Percentiles rank a stretch among this genome's conserved stretches.
These are phyloP conservation scores for Festucalex cinctus DNA, from an alignment of 2,113 vertebrate genomes.

Conservation along the genomic window DNA sequence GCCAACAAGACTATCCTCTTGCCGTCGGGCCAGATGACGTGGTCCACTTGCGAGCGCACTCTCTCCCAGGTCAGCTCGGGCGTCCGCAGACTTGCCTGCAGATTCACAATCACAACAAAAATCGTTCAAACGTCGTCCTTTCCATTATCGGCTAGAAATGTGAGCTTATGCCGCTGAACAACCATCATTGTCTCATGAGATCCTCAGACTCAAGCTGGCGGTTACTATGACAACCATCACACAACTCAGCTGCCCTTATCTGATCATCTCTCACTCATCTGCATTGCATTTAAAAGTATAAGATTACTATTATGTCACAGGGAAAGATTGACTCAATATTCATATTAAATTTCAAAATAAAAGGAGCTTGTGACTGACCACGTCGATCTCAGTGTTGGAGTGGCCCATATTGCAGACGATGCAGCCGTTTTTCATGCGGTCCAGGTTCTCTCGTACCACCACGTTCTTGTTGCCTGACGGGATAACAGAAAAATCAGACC, in stretches of 20 bases:
- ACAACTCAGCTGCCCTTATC: background rate
- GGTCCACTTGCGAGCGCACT: slow-evolving; percentile 96
- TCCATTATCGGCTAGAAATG: no score
- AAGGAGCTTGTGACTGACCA: slow-evolving; percentile 73
- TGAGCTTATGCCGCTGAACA: no score
- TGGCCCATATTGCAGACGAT: slow-evolving; percentile 99
- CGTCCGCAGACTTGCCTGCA: slow-evolving; percentile 90
- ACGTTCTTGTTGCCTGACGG: slow-evolving; percentile 94
- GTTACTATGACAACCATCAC: background rate
- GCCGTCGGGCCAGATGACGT: slow-evolving; percentile 97
- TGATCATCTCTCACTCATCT: background rate
- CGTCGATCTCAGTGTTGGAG: slow-evolving; percentile 98
- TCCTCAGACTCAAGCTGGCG: background rate
- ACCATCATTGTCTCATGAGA: no score
- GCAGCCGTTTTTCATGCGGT: slow-evolving; percentile 97
- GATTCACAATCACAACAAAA: background rate
- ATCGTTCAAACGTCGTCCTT: background rate
- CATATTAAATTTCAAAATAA: background rate
- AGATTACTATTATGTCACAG: background rate
- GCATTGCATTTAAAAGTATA: no score
- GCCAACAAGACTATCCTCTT: slow-evolving; percentile 96
- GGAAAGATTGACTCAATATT: background rate
- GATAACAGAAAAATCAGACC: background rate
- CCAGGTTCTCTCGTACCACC: slow-evolving; percentile 91
- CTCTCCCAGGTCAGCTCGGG: slow-evolving; percentile 97